Base-by-base conservation (phyloP, 2,797 vertebrate species). In the Sternotherus odoratus region DNA sequence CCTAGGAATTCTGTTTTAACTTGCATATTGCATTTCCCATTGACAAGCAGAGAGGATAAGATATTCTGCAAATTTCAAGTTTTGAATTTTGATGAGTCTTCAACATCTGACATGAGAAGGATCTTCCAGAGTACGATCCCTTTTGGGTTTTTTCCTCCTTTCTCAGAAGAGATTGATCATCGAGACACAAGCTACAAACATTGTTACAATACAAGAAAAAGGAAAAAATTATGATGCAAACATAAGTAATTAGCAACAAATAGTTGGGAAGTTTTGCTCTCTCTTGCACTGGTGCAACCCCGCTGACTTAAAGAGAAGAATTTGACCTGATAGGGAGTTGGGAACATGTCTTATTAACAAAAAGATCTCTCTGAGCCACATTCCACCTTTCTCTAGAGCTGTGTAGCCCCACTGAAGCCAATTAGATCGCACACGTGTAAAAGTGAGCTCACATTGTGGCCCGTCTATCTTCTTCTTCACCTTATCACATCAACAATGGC, bases 31-130 rank as follows among this genome's bases (percentile, higher is more conserved):
- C 78, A 91, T 83, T 94, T 95, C 33, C 82, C 87, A 87, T 77
- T 96, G 94, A 95, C 92, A 95, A 97, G 91, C 12, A 92, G 72
- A 95, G 39, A 94, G 57, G 53, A 87, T 85, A 94, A 95, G 48
- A 93, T 92, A 94, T 86, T 94, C 91, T 92, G 63, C 46, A 94
- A 89, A 82, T 82, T 89, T 94, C 94, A 90, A 75, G 63, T 85
- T 92, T 92, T 94, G 90, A 97, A 94, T 96, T 88, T 87, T 95
- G 86, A 96, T 95, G 80, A 94, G 83, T 60, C 72, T 94, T 96
- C 83, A 82, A 23, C 50, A 83, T 49, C 83, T 85, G 92, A 75
- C 86, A 86, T 69, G 28, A 94, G 89, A 94, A 95, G 21, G 53
- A 90, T 92, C 82, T 93, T 95, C 79, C 26, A 86, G 79, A 81